Conservation (phyloP, 37 sponge, comb jelly and placozoan genomes). For the Cliona cf. orientalis region DNA sequence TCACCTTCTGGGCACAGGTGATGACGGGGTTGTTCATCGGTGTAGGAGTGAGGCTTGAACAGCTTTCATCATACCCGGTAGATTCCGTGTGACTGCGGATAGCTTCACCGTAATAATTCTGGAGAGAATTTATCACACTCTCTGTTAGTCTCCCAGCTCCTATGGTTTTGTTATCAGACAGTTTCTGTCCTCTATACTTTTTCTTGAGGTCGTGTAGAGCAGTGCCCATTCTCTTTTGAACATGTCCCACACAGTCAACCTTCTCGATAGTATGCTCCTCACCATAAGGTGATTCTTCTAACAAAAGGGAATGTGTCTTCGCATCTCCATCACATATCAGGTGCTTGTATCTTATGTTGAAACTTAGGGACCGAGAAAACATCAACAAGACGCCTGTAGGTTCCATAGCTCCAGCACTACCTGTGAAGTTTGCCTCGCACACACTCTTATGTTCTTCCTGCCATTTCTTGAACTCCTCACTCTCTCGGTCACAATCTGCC, state of each 20-base stretch:
- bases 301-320: slow-evolving; percentile 4
- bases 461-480: slow-evolving; percentile 8
- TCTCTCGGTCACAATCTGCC: not conserved
- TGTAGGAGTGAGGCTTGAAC: slow-evolving; percentile 32
- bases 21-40: slow-evolving; percentile 38
- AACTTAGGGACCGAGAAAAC: not conserved
- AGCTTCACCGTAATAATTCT: slow-evolving; percentile 51
- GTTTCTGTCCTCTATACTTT: slow-evolving; percentile 7
- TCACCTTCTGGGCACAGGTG: slow-evolving; percentile 23
- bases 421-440: not conserved
- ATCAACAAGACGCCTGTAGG: not conserved
- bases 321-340: slow-evolving; percentile 24
- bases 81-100: slow-evolving; percentile 15
- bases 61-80: slow-evolving; percentile 28
- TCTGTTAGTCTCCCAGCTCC: slow-evolving; percentile 38
- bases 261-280: slow-evolving; percentile 21
- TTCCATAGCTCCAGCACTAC: slow-evolving; percentile 36
- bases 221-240: slow-evolving; percentile 43
- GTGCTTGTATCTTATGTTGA: not conserved
- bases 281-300: slow-evolving; percentile 37
- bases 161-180: slow-evolving; percentile 33
- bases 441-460: not conserved
- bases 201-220: slow-evolving; percentile 17
- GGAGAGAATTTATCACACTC: slow-evolving; percentile 4
- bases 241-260: slow-evolving; percentile 40